Evolutionary conservation across 2,113 vertebrate genomes (phyloP).

Genomic region (Casuarius casuarius): DNA sequence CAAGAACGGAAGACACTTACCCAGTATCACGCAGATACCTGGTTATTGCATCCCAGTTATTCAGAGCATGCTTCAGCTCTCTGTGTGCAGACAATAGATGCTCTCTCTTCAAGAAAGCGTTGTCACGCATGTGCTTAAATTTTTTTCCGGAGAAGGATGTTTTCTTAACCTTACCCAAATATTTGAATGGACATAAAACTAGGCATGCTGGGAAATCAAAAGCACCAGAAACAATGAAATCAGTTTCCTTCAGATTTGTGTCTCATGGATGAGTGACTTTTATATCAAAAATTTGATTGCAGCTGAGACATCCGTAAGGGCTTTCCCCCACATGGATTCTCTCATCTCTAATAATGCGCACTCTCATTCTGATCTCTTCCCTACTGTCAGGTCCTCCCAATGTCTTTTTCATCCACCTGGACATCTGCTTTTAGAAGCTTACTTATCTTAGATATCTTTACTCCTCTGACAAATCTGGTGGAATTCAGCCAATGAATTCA

Average conservation of each 20-base stretch:
- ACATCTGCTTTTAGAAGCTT: slow-evolving; percentile 33
- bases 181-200: not conserved
- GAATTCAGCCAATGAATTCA: slow-evolving; percentile 33
- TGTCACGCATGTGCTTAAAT: not conserved
- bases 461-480: slow-evolving; percentile 9
- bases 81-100: not conserved
- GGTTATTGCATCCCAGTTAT: not conserved
- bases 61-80: not conserved
- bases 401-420: not conserved
- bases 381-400: not conserved
- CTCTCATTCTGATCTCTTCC: not conserved
- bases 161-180: not conserved
- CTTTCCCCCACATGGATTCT: slow-evolving; percentile 3
- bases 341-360: not conserved
- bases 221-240: not conserved
- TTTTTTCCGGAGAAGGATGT: not conserved
- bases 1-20: not conserved
- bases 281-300: not conserved
- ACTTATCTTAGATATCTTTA: slow-evolving; percentile 4
- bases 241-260: not conserved
- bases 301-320: not conserved
- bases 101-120: not conserved
- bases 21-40: not conserved
- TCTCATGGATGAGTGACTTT: not conserved
- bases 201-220: not conserved